A percentile compares a stretch with the other conserved stretches of the same genome.
Evolutionary conservation across 2,113 vertebrate genomes (phyloP).

Genomic region (Pholis gunnellus): DNA sequence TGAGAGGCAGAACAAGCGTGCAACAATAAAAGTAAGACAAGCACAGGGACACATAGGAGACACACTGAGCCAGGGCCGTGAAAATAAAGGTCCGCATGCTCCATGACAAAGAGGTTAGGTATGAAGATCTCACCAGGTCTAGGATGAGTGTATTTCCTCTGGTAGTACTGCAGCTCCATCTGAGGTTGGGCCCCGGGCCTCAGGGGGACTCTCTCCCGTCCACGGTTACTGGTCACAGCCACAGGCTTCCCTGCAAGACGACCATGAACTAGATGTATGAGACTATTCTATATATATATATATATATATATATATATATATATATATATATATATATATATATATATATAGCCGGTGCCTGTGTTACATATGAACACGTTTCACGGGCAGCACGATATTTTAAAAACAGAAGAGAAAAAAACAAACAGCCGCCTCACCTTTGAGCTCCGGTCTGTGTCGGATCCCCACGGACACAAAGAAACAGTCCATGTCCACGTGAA

Average conservation of each 20-base stretch:
- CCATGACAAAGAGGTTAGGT: background rate
- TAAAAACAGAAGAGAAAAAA: background rate
- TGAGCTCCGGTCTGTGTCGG: constrained; percentile 93
- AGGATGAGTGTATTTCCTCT: constrained; percentile 82
- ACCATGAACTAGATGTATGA: background rate
- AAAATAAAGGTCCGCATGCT: background rate
- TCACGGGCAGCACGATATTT: background rate
- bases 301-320: too few relatives aligned
- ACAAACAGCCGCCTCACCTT: constrained; percentile 87
- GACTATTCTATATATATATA: background rate
- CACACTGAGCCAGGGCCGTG: background rate
- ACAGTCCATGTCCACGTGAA: constrained; percentile 99
- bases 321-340: too few relatives aligned
- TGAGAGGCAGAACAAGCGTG: constrained; percentile 32
- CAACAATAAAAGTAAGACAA: background rate
- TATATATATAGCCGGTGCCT: too few relatives aligned
- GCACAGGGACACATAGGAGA: background rate
- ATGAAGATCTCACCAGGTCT: constrained; percentile 79
- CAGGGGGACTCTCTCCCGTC: constrained; percentile 84
- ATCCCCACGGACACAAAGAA: constrained; percentile 99
- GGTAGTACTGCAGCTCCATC: constrained; percentile 93
- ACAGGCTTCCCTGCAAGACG: constrained; percentile 90
- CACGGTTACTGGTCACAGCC: constrained; percentile 97
- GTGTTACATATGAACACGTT: background rate
- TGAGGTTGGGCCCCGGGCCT: constrained; percentile 91